Conservation (phyloP, 2,797 vertebrate species). For the Lateolabrax maculatus region DNA sequence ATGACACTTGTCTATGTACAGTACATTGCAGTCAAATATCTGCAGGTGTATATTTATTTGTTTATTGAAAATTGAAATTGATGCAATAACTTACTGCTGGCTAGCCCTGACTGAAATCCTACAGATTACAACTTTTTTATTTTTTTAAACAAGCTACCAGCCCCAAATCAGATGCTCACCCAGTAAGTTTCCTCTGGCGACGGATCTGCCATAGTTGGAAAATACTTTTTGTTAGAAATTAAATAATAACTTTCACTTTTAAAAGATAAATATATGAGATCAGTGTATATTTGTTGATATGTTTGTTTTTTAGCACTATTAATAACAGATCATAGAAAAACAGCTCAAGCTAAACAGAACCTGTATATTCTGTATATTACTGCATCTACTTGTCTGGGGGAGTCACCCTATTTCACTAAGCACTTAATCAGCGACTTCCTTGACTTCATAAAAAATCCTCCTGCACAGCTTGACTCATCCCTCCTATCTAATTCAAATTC, state of each 20-base stretch:
- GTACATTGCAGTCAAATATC: neutral
- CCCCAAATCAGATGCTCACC: too few species aligned
- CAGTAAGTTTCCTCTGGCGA: neutral
- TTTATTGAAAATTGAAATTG: too few species aligned
- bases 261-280: too few species aligned
- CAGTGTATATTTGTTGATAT: neutral
- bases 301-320: neutral
- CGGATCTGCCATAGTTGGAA: neutral
- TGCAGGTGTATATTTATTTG: neutral
- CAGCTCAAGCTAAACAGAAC: neutral
- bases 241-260: neutral
- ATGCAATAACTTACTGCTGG: too few species aligned
- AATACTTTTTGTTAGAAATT: neutral
- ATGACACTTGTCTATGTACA: neutral
- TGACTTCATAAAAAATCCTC: slow-evolving; percentile 22
- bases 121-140: too few species aligned
- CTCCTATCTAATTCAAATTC: slow-evolving; percentile 58
- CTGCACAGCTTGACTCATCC: slow-evolving; percentile 50
- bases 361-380: neutral
- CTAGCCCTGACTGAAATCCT: neutral
- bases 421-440: slow-evolving; percentile 49
- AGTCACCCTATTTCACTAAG: slow-evolving; percentile 17
- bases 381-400: neutral
- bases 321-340: neutral
- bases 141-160: too few species aligned